Conservation (phyloP, 2,797 vertebrate species). For the Cercopithecus neglectus region DNA sequence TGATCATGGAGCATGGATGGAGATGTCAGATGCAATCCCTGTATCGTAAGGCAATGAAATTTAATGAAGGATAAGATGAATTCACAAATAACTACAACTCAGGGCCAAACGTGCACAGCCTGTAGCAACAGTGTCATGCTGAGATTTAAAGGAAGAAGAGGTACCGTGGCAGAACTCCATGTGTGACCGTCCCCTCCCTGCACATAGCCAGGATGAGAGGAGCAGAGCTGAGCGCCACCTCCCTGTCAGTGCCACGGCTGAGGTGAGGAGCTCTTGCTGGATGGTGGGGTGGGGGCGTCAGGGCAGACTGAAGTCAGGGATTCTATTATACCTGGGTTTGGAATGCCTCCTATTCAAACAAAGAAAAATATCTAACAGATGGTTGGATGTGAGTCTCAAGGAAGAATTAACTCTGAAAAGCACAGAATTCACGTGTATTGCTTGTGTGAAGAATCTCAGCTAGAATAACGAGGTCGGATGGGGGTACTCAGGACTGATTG, state of each 20-base stretch:
- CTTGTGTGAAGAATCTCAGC: neutral
- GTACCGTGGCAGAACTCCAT: rapidly evolving
- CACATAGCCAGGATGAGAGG: neutral
- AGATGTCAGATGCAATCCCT: neutral
- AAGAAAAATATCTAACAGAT: neutral
- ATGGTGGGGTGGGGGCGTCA: no score
- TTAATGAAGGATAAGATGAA: neutral
- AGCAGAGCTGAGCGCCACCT: rapidly evolving
- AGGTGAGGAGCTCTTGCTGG: rapidly evolving
- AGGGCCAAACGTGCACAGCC: neutral
- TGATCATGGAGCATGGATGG: neutral
- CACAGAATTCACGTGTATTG: rapidly evolving
- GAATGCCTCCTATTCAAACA: neutral
- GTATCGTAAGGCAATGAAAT: neutral
- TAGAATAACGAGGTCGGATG: neutral
- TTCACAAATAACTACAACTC: neutral
- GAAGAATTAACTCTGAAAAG: neutral
- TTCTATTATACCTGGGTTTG: neutral
- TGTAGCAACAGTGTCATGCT: neutral
- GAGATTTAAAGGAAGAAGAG: neutral
- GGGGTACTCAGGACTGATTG: neutral
- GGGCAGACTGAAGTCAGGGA: rapidly evolving
- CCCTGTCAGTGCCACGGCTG: rapidly evolving
- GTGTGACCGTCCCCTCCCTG: rapidly evolving
- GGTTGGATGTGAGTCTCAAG: neutral